Evolutionary conservation across 2,113 vertebrate species (phyloP).

Genomic region (Corythornis vintsioides): DNA sequence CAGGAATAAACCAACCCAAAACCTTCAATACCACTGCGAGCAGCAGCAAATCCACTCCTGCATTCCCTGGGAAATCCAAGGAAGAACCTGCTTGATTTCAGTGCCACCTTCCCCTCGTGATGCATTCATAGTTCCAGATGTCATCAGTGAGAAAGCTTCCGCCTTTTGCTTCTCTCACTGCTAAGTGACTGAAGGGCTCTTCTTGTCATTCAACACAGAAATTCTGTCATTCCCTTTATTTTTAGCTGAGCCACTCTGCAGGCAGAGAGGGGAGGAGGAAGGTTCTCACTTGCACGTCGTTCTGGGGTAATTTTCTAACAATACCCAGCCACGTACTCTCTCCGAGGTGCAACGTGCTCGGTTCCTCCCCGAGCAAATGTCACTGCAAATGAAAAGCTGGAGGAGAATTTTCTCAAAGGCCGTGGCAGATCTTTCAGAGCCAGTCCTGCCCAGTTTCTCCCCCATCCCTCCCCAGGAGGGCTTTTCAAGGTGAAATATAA

Average conservation of each 20-base stretch:
- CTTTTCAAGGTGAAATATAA: neutral
- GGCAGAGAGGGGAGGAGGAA: slow-evolving; percentile 23
- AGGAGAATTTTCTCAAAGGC: slow-evolving; percentile 4
- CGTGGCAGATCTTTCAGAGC: neutral
- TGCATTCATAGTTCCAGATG: slow-evolving; percentile 3
- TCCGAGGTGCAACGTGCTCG: neutral
- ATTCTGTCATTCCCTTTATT: slow-evolving; percentile 59
- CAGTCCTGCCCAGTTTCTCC: neutral
- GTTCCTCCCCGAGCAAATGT: slow-evolving; percentile 18
- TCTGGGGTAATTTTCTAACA: slow-evolving; percentile 55
- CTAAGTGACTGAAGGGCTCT: slow-evolving; percentile 10
- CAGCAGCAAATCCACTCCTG: accelerated
- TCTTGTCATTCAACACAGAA: neutral
- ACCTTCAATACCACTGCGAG: accelerated
- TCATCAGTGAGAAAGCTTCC: neutral
- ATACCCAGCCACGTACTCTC: slow-evolving; percentile 43
- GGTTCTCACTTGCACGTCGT: slow-evolving; percentile 25
- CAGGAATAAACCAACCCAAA: neutral
- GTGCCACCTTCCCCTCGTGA: neutral
- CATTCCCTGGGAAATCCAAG: neutral
- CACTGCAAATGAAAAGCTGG: neutral
- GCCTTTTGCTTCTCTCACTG: neutral
- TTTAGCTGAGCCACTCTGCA: slow-evolving; percentile 48
- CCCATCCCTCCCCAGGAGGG: neutral
- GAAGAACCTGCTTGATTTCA: neutral